phyloP scores from a whole-genome alignment of 2,888 invertebrate genomes.

The Anthrax anthrax region DNA sequence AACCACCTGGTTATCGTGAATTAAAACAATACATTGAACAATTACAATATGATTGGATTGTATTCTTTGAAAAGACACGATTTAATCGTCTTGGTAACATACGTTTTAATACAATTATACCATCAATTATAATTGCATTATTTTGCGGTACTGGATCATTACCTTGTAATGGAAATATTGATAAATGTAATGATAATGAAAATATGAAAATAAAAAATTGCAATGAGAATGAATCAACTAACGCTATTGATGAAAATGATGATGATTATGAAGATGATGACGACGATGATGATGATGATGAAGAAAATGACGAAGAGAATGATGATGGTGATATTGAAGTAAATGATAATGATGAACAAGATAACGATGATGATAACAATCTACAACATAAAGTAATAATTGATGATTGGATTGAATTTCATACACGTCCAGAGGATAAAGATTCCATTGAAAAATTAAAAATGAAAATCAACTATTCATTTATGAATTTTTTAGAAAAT shows the following conservation, averaged over 20 bases:
- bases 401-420: slow-evolving; percentile 63
- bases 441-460: slow-evolving; percentile 48
- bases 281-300: slow-evolving; percentile 9
- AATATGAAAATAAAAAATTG: neutral
- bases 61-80: slow-evolving; percentile 74
- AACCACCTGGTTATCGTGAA: slow-evolving; percentile 18
- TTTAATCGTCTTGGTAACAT: slow-evolving; percentile 54
- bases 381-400: slow-evolving; percentile 36
- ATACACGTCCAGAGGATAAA: slow-evolving; percentile 50
- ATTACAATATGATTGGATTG: slow-evolving; percentile 69
- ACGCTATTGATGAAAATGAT: slow-evolving; percentile 22
- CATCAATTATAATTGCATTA: slow-evolving; percentile 64
- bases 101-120: slow-evolving; percentile 65
- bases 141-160: slow-evolving; percentile 33
- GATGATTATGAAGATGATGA: slow-evolving; percentile 24
- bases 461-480: slow-evolving; percentile 58
- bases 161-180: neutral
- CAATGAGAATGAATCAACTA: slow-evolving; percentile 22
- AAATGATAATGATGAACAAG: slow-evolving; percentile 29
- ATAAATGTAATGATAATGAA: slow-evolving; percentile 22
- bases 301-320: slow-evolving; percentile 1
- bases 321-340: slow-evolving; percentile 6
- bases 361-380: slow-evolving; percentile 32
- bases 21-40: slow-evolving; percentile 22
- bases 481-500: slow-evolving; percentile 35